phyloP scores from a whole-genome alignment of 2,113 vertebrate genomes.

The Cacatua alba region DNA sequence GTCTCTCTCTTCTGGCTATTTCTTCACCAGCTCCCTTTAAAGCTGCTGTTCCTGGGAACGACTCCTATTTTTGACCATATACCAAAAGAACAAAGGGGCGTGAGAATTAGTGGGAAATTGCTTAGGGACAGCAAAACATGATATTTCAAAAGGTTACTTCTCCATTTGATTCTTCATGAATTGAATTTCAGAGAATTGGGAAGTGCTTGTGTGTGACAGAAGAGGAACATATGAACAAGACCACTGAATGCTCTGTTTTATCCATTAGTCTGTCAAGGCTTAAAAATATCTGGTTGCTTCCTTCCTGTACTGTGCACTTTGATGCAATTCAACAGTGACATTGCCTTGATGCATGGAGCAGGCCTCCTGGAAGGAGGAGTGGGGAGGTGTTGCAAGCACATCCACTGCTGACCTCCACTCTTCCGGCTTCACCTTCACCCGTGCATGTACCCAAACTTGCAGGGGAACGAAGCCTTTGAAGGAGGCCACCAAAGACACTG shows the following conservation, averaged over 20 bases:
- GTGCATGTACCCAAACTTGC: rapidly evolving
- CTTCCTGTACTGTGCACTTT: background rate
- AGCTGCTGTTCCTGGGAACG: background rate
- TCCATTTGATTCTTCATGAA: slow-evolving; percentile 57
- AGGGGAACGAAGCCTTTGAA: background rate
- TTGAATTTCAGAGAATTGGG: slow-evolving; percentile 58
- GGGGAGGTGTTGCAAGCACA: background rate
- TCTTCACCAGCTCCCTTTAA: background rate
- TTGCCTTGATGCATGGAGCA: background rate
- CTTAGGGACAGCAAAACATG: background rate
- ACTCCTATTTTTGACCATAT: background rate
- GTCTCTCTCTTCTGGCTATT: background rate
- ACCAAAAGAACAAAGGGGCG: background rate
- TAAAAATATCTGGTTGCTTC: slow-evolving; percentile 32
- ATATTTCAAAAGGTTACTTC: slow-evolving; percentile 47
- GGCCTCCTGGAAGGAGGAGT: background rate
- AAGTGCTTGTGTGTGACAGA: slow-evolving; percentile 9
- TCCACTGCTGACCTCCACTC: rapidly evolving
- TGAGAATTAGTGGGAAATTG: background rate
- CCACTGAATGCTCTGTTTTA: background rate
- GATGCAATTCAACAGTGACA: background rate
- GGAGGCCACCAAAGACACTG: background rate
- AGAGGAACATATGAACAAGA: slow-evolving; percentile 35
- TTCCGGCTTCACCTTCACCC: background rate
- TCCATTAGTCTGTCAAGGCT: background rate